Conservation (phyloP, 2,888 invertebrate genomes). For the Imbricaverruca yamaguchii region DNA sequence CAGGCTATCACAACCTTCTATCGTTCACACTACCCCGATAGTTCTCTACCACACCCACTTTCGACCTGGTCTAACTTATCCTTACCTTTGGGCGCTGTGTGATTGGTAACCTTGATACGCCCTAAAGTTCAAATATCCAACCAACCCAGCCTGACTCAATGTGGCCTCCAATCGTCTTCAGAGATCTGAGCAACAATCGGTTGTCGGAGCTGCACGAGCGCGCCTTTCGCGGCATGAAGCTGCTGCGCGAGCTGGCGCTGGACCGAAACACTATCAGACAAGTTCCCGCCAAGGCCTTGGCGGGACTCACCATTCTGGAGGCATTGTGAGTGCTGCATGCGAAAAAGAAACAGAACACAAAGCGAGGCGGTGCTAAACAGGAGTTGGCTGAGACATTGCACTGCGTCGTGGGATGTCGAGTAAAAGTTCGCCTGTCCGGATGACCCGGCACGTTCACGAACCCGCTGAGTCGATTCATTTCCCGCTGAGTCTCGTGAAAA, state of each 20-base stretch:
- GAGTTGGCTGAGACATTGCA: not conserved
- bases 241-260: slow-evolving; percentile 68
- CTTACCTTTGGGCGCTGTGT: too few species aligned
- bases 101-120: too few species aligned
- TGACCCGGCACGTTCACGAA: not conserved
- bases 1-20: too few species aligned
- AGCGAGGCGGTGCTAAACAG: too few species aligned
- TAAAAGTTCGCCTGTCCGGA: not conserved
- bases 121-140: too few species aligned
- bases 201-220: slow-evolving; percentile 76
- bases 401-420: not conserved
- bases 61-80: too few species aligned
- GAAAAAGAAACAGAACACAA: too few species aligned
- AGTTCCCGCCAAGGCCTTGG: slow-evolving; percentile 23
- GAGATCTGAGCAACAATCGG: slow-evolving; percentile 77
- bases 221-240: slow-evolving; percentile 66
- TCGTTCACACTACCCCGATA: too few species aligned
- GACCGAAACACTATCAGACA: slow-evolving; percentile 28
- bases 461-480: not conserved
- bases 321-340: not conserved
- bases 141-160: too few species aligned
- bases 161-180: slow-evolving; percentile 42
- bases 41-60: too few species aligned
- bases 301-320: not conserved
- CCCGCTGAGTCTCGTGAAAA: not conserved